A percentile compares a stretch with the other conserved stretches of the same genome.
Evolutionary conservation across 2,888 invertebrate species (phyloP).

Genomic region (Troides oblongomaculatus): DNA sequence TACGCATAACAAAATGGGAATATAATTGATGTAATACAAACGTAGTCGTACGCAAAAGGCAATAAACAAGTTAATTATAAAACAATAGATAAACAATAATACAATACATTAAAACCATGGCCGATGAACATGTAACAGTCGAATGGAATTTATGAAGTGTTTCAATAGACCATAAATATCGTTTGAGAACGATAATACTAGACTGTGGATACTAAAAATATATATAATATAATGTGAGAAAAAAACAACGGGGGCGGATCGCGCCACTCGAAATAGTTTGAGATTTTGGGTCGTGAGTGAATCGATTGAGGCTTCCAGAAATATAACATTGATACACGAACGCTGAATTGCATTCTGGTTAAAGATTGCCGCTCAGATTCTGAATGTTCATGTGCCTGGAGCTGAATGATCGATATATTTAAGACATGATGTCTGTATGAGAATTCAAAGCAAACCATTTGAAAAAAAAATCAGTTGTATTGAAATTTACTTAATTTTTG

Average conservation of each 20-base stretch:
- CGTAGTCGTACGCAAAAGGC: too few relatives aligned
- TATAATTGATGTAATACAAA: too few relatives aligned
- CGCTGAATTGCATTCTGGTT: slow-evolving; percentile 10
- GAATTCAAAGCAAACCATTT: too few relatives aligned
- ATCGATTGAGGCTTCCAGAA: slow-evolving; percentile 28
- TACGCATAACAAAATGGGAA: too few relatives aligned
- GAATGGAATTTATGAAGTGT: slow-evolving; percentile 23
- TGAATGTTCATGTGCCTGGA: background rate
- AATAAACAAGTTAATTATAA: slow-evolving; percentile 1
- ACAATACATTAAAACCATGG: background rate
- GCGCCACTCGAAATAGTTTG: slow-evolving; percentile 36
- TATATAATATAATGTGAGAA: slow-evolving; percentile 24
- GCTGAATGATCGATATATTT: slow-evolving; percentile 5
- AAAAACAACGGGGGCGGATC: slow-evolving; percentile 28
- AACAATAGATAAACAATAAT: slow-evolving; percentile 1
- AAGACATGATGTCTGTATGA: background rate
- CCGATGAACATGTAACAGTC: slow-evolving; percentile 8
- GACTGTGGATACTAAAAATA: slow-evolving; percentile 28
- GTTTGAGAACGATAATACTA: slow-evolving; percentile 11
- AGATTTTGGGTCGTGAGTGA: slow-evolving; percentile 30
- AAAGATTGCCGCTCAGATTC: slow-evolving; percentile 8
- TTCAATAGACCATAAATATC: slow-evolving; percentile 23
- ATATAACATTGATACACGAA: slow-evolving; percentile 32
- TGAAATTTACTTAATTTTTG: too few relatives aligned
- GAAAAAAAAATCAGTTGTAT: too few relatives aligned